Evolutionary conservation across 2,113 vertebrate genomes (phyloP), one percentile per base, ranked within the genome.

Genomic region (Carlito syrichta): DNA sequence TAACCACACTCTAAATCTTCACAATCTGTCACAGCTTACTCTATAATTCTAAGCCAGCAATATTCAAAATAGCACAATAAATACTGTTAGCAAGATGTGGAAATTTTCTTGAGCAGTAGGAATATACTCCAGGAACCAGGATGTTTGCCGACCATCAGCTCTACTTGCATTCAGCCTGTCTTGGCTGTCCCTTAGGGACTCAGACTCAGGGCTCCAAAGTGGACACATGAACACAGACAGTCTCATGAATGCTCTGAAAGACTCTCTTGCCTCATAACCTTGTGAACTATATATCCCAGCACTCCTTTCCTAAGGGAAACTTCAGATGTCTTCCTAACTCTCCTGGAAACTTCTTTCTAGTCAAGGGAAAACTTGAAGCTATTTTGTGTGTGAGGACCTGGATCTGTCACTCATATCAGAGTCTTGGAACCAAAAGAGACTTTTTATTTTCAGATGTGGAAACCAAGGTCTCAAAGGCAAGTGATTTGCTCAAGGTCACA

Each of bases 1-100:
- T 90, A 91, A 96, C 97, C 97, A 96, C 94, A 96, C 90, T 95
- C 91, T 98, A 97, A 97, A 97, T 98, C 97, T 97, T 97, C 95
- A 88, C 27, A 93, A 48, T 87, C 91, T 95, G 97, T 96, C 94
- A 96, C 54, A 95, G 90, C 69, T 91, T 92, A 69, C 79, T 96
- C 79, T 94, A 17, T 96, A 95, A 97, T 96, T 97, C 86, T 76
- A 95, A 87, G 91, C 96, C 97, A 97, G 89, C 74, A 95, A 69
- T 96, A 97, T 97, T 97, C 94, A 92, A 95, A 97, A 92, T 92
- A 96, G 83, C 93, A 97, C 96, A 97, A 96, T 97, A 90, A 96
- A 66, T 82, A 76, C 94, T 95, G 77, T 97, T 97, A 82, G 89
- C 60, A 96, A 97, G 89, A 94, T 78, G 85, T 97, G 96, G 96